Evolutionary conservation across 2,888 invertebrate species (phyloP).

Genomic region (Drosophila neutralis): DNA sequence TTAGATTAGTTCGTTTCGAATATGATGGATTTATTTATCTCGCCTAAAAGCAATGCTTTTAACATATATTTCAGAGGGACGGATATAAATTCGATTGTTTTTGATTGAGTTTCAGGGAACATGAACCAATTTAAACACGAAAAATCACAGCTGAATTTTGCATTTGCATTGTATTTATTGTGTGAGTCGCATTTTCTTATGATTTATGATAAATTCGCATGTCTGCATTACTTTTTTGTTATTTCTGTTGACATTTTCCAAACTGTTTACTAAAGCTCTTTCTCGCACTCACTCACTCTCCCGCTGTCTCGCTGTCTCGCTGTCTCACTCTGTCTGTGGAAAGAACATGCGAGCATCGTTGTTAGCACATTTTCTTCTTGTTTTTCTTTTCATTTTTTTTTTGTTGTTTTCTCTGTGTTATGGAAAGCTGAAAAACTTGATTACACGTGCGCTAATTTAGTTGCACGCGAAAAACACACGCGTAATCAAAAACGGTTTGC

Average conservation of each 20-base stretch:
- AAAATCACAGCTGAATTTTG: conserved; percentile 7
- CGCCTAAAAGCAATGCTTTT: background rate
- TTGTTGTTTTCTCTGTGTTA: conserved; percentile 31
- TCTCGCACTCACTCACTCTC: background rate
- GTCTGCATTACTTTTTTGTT: conserved; percentile 24
- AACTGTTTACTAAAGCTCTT: conserved; percentile 25
- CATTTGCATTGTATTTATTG: conserved; percentile 6
- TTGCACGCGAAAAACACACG: conserved; percentile 77
- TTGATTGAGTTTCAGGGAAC: background rate
- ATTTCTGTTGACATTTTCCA: conserved; percentile 43
- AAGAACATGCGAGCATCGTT: conserved; percentile 32
- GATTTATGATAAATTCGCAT: conserved; percentile 44
- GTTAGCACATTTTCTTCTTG: conserved; percentile 41
- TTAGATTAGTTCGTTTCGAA: background rate
- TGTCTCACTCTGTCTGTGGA: background rate
- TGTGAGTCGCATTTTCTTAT: conserved; percentile 3
- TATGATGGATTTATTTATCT: background rate
- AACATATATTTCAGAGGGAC: background rate
- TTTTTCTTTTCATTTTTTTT: background rate
- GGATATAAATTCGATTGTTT: background rate
- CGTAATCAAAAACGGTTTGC: conserved; percentile 75
- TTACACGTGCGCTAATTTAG: conserved; percentile 76
- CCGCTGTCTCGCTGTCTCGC: no score
- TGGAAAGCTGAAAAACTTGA: conserved; percentile 63
- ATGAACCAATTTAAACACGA: background rate